phyloP scores from a whole-genome alignment of 2,113 vertebrate genomes.

The Spizaetus ornatus region DNA sequence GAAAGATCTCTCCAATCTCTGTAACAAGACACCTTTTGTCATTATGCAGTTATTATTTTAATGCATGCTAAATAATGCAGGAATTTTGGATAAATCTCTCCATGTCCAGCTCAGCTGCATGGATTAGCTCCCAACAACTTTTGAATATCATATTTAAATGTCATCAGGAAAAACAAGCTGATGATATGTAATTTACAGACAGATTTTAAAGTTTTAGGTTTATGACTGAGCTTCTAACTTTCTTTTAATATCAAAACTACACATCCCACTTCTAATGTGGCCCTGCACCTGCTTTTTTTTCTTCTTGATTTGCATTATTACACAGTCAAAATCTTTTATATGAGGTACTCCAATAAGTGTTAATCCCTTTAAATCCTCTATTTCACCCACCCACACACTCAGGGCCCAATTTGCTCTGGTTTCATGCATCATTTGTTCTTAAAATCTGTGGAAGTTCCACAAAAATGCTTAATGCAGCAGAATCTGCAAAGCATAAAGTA shows the following conservation, averaged over 20 bases:
- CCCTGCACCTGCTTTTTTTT: background rate
- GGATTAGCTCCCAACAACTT: constrained; percentile 8
- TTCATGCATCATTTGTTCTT: constrained; percentile 16
- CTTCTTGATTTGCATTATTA: background rate
- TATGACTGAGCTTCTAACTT: background rate
- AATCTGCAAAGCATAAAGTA: background rate
- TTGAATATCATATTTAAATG: constrained; percentile 3
- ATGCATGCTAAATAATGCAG: constrained; percentile 16
- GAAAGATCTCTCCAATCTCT: background rate
- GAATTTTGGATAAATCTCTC: background rate
- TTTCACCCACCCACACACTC: background rate
- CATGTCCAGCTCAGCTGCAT: background rate
- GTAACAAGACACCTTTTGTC: background rate
- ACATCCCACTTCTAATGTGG: background rate
- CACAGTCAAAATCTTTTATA: background rate
- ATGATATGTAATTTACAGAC: background rate
- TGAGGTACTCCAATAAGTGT: background rate
- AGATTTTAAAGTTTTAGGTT: background rate
- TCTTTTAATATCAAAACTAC: background rate
- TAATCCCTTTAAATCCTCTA: constrained; percentile 12
- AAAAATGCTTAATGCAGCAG: constrained; percentile 4
- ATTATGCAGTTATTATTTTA: background rate
- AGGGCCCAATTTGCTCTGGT: background rate
- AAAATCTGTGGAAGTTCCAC: constrained; percentile 5
- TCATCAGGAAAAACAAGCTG: background rate